Base-by-base conservation (phyloP, 92 coral and sea anemone genomes). In the Galaxea fascicularis region DNA sequence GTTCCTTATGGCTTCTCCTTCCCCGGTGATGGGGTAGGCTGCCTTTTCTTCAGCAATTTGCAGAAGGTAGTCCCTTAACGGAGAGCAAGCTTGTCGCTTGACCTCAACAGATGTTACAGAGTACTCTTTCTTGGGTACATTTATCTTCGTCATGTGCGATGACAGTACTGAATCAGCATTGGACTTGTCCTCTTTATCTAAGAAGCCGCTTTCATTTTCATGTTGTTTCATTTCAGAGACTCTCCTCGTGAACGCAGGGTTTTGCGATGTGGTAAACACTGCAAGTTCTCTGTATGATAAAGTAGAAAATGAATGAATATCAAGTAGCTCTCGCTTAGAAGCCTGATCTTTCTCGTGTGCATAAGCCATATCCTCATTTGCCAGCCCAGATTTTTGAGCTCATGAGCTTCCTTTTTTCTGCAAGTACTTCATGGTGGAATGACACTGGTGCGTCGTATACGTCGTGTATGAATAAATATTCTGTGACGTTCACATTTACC, bases 1-100 rank as follows among this genome's bases (percentile, higher is more conserved):
- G 58, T 72, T 56, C 13, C 79, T 18, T 21, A 82, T 45, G 20
- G 67, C 52, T 26, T 58, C 69, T 13, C 79, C 71, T 58, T 82
- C 87, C 20, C 29, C 71, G 18, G 87, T 70, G 7, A 58, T 28
- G 31, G 80, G 73, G 57, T 26, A 71, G 12, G 65, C 18, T 13
- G 87, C 87, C 30, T 72, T 30, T 41, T 30, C 30, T 58, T 82
- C 39, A 30, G 79, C 76, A 82, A 72, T 24, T 39, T 82, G 21
- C 11, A 45, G 69, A 14, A 82, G 87, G 39, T 70, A 72, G 20
- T 54, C 53, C 22, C 77, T 73, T 56, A 75, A 75, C 6, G 49
- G 53, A 39, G 80, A 75, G 35, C 51, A 56, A 20, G 26, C 15
- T 53, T 27, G 49, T 56, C 17, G n/a, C 46, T 75, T 53, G 63